These are phyloP conservation scores for Oreotrochilus melanogaster DNA, from an alignment of 2,113 vertebrate genomes.

Conservation along the genomic window DNA sequence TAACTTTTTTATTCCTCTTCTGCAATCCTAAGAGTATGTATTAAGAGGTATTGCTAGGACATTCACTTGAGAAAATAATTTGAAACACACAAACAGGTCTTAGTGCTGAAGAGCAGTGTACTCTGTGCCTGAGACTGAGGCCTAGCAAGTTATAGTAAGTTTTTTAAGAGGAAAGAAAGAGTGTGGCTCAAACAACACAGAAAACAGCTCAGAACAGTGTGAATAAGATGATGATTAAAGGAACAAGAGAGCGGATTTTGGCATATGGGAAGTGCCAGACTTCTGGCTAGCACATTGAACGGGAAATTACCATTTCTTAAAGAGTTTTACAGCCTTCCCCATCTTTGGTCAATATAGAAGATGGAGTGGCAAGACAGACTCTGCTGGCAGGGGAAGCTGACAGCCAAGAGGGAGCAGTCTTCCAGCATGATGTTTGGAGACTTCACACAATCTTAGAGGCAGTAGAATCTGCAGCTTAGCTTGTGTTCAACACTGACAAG, in stretches of 20 bases:
- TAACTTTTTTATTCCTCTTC: constrained; percentile 55
- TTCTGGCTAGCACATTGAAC: not conserved
- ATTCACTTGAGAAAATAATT: constrained; percentile 38
- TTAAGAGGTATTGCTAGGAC: constrained; percentile 10
- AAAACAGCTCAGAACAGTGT: not conserved
- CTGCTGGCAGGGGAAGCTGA: not conserved
- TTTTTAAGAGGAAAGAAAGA: constrained; percentile 19
- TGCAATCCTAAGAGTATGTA: not conserved
- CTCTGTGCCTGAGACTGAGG: not conserved
- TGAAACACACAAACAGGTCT: constrained; percentile 40
- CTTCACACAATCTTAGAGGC: not conserved
- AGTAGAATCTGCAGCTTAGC: not conserved
- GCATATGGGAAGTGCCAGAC: not conserved
- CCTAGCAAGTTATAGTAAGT: constrained; percentile 5
- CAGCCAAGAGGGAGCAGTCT: not conserved
- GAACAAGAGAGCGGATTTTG: not conserved
- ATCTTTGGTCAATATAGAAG: not conserved
- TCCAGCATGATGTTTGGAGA: not conserved
- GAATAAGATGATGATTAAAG: not conserved
- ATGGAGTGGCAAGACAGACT: not conserved
- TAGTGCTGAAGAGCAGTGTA: not conserved
- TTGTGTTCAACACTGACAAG: not conserved
- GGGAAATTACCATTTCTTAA: not conserved
- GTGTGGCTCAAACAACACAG: not conserved
- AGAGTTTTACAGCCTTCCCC: not conserved